Conservation (phyloP, 2,113 vertebrate genomes). For the Hemiprocne comata region DNA sequence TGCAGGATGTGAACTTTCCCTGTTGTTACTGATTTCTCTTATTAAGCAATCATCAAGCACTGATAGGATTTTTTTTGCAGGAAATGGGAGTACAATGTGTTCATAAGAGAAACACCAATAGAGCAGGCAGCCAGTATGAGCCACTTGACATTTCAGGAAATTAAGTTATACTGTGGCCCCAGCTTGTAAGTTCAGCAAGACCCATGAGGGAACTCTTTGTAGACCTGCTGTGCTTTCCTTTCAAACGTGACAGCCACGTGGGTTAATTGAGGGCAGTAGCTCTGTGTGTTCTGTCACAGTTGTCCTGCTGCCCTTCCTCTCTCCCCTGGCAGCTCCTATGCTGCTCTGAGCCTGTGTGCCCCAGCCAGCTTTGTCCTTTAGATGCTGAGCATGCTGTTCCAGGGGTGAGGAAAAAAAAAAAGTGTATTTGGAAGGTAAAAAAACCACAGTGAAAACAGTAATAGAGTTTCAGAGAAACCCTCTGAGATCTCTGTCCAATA, state of each 20-base stretch:
- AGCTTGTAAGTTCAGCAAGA: constrained; percentile 28
- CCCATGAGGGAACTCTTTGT: neutral
- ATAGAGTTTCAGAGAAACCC: neutral
- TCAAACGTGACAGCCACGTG: neutral
- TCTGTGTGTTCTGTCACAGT: neutral
- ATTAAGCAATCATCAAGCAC: constrained; percentile 48
- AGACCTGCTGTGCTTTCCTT: constrained; percentile 6
- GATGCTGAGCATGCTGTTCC: neutral
- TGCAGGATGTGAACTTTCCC: constrained; percentile 9
- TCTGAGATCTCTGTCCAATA: neutral
- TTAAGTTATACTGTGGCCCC: constrained; percentile 12
- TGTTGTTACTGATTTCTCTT: constrained; percentile 36
- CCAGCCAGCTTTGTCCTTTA: neutral
- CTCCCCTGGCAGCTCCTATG: neutral
- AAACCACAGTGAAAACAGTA: neutral
- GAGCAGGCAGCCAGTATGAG: neutral
- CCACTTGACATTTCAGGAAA: constrained; percentile 53
- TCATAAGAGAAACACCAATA: constrained; percentile 13
- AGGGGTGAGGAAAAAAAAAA: neutral
- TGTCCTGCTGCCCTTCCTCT: neutral
- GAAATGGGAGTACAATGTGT: constrained; percentile 12
- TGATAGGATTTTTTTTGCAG: constrained; percentile 17
- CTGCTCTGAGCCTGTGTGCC: neutral
- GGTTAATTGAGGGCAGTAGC: constrained; percentile 55
- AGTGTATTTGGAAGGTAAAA: neutral